Base-by-base conservation (phyloP, 1,140 invertebrate species). In the Tetramorium simillimum region DNA sequence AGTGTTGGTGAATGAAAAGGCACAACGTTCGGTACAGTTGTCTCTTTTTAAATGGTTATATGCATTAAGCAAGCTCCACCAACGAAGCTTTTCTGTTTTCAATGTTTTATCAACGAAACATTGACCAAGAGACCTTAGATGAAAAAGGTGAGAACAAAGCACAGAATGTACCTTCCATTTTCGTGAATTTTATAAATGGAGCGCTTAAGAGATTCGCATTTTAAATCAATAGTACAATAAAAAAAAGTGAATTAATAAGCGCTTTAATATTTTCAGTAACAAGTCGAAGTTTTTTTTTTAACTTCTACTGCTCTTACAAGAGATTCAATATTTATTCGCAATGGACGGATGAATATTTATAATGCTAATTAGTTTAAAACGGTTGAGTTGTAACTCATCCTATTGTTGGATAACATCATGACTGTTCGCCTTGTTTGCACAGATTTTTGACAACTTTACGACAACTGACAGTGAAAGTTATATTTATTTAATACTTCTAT, bases 11-110 rank as follows among this genome's bases (percentile, higher is more conserved):
- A 63, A 78, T 63, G 24, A 40, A 65, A 63, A 56, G 43, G 6
- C 12, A 33, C 4, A 9, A 2, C 6, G 33, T 58, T 43, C 12
- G 16, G 28, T 28, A 14, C 21, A 4, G 37, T 1, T 10, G 24
- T 63, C 60, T 63, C 18, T 65, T 46, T 65, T 18, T 65, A 33
- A 63, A 78, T 65, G 76, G 58, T 46, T 33, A 65, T 49, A 37
- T 37, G 12, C 10, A 14, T 65, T 78, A 62, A 49, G 16, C 16
- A 63, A 28, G 3, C 9, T 49, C 6, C 14, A 24, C 9, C 2
- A 16, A 9, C 28, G 18, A 49, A 46, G 40, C 24, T 63, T 65
- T 78, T 63, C 40, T n/a, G 3, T 77, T 78, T 62, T 5, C 58
- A 37, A 18, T 7, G 40, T 65, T 49, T 43, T 14, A 18, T 16